A percentile compares a stretch with the other conserved stretches of the same genome.
These are phyloP conservation scores for Meliscaeva auricollis DNA, from an alignment of 2,888 invertebrate genomes.

Conservation along the genomic window DNA sequence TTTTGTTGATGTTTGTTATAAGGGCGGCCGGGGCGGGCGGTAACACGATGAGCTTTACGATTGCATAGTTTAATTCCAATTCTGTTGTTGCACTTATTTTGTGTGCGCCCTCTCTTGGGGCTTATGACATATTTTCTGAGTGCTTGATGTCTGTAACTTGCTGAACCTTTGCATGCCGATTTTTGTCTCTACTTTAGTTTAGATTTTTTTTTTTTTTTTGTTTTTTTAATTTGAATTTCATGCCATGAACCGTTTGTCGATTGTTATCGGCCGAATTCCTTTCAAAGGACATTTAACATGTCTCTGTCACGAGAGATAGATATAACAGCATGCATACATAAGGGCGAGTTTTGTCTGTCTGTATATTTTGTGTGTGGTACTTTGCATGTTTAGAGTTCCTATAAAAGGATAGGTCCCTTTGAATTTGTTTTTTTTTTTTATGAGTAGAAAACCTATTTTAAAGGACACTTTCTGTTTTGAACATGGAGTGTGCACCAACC, in stretches of 20 bases:
- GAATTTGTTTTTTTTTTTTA: neutral
- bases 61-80: slow-evolving; percentile 62
- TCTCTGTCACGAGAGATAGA: slow-evolving; percentile 49
- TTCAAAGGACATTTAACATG: slow-evolving; percentile 61
- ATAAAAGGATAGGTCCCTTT: slow-evolving; percentile 11
- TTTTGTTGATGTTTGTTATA: slow-evolving; percentile 64
- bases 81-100: slow-evolving; percentile 53
- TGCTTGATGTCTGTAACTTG: slow-evolving; percentile 47
- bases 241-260: slow-evolving; percentile 49
- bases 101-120: slow-evolving; percentile 15
- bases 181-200: neutral
- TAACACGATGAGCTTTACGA: slow-evolving; percentile 21
- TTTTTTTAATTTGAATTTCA: slow-evolving; percentile 24
- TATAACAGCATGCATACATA: slow-evolving; percentile 35
- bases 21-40: slow-evolving; percentile 11
- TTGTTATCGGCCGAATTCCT: slow-evolving; percentile 69
- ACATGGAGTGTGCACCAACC: slow-evolving; percentile 24
- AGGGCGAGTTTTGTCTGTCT: slow-evolving; percentile 29
- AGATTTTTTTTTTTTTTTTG: neutral
- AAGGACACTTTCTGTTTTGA: slow-evolving; percentile 41
- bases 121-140: slow-evolving; percentile 53
- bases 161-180: slow-evolving; percentile 51
- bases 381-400: slow-evolving; percentile 2
- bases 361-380: slow-evolving; percentile 19
- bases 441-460: slow-evolving; percentile 22